phyloP scores from a whole-genome alignment of 2,113 vertebrate species.

The Lepus europaeus region DNA sequence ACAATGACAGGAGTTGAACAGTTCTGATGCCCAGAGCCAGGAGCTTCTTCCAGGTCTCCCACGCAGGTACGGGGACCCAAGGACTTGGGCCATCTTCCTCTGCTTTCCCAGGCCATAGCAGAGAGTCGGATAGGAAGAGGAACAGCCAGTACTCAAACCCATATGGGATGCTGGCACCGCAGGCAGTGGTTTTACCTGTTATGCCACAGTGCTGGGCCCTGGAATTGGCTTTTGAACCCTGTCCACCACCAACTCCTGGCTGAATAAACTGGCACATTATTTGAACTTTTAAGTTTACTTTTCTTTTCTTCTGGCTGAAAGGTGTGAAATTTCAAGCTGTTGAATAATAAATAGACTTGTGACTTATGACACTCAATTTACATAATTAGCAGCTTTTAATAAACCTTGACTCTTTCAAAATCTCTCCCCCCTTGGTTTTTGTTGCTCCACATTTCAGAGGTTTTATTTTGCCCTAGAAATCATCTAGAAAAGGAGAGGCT shows the following conservation, averaged over 20 bases:
- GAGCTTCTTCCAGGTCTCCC: no score
- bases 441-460: not conserved
- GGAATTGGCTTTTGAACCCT: constrained; percentile 7
- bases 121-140: no score
- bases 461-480: not conserved
- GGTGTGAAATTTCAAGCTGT: constrained; percentile 28
- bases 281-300: constrained; percentile 19
- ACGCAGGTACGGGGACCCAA: no score
- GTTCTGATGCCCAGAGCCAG: no score
- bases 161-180: no score
- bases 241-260: not conserved
- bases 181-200: no score
- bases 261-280: not conserved
- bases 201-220: no score
- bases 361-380: constrained; percentile 30
- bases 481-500: no score
- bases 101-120: no score
- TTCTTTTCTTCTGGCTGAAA: constrained; percentile 54
- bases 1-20: no score
- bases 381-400: constrained; percentile 28
- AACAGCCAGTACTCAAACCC: no score
- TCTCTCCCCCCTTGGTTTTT: not conserved
- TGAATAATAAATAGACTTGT: constrained; percentile 43
- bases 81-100: no score
- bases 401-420: not conserved